Base-by-base conservation (phyloP, 1,140 invertebrate genomes). In the Euwallacea similis region DNA sequence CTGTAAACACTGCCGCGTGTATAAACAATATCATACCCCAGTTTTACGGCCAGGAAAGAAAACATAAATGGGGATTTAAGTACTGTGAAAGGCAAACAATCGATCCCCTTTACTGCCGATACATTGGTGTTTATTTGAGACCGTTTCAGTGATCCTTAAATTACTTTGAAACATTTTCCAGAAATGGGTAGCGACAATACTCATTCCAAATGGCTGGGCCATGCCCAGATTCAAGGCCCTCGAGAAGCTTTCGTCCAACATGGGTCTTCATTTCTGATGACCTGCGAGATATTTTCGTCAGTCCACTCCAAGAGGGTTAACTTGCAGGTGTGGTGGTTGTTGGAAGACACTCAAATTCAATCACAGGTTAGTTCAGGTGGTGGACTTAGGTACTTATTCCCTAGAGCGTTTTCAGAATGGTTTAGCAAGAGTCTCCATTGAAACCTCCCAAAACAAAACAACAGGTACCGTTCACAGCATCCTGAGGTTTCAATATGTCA, bases 401-500 rank as follows among this genome's bases (percentile, higher is more conserved):
- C 63, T 6, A 66, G 33, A 16, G 21, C 4, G 1, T 33, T 33
- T 33, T 33, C 21, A 33, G 21, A 33, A 33, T 33, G 21, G 21
- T 13, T 66, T 10, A 61, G 33, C 11, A 44, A 62, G 46, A n/a
- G 11, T 7, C 46, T 44, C 13, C 9, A 16, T 62, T 44, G 9
- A 7, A 2, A 13, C 16, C 11, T 21, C 16, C 11, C 11, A 13
- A 58, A 21, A 33, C 21, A 33, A 33, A 33, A 4, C 21, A 2
- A 4, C 21, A 33, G 21, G 21, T 8, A 76, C 76, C 33, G 73
- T 81, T 0, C 78, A 76, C 33, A 83, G 82, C 61, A 76, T 77
- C 54, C 72, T 83, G 7, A 84, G 81, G n/a, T 74, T 82, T 42
- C 75, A 79, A 15, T 72, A 71, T 42, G 79, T 83, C 7, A 77